Conservation (phyloP, 2,113 vertebrate species). For the Gulo gulo region DNA sequence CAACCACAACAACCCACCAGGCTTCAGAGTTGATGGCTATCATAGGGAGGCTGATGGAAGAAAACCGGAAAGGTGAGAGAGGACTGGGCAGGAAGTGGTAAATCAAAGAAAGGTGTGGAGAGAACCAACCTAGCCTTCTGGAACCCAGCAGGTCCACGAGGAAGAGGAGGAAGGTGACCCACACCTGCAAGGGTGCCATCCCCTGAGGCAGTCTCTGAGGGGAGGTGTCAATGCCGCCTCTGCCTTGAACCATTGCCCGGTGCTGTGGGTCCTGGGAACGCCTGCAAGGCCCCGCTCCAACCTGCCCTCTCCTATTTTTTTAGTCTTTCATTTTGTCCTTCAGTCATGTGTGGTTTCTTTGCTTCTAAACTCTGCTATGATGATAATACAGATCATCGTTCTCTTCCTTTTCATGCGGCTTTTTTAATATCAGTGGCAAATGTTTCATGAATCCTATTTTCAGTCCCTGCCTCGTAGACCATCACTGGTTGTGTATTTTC, state of each 20-base stretch:
- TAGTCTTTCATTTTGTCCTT: neutral
- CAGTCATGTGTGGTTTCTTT: neutral
- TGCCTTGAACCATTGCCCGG: neutral
- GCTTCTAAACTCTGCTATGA: neutral
- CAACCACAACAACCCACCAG: rapidly evolving
- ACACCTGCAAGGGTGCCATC: neutral
- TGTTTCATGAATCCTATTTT: neutral
- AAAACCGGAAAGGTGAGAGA: neutral
- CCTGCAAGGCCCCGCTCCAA: neutral
- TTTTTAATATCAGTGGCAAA: neutral
- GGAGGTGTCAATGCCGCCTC: neutral
- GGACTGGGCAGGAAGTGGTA: too few relatives aligned
- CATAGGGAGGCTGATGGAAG: neutral
- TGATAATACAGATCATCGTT: neutral
- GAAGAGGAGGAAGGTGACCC: too few relatives aligned
- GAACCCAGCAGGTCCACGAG: neutral
- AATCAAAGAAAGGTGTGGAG: neutral
- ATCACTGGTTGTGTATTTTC: neutral
- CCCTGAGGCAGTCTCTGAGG: neutral
- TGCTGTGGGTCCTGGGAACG: neutral
- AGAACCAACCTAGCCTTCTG: too few relatives aligned
- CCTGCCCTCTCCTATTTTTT: neutral
- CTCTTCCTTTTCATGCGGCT: neutral
- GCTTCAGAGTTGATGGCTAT: neutral
- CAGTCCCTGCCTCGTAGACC: neutral